Base-by-base conservation (phyloP, 1,140 invertebrate species). In the Neodiprion fabricii region DNA sequence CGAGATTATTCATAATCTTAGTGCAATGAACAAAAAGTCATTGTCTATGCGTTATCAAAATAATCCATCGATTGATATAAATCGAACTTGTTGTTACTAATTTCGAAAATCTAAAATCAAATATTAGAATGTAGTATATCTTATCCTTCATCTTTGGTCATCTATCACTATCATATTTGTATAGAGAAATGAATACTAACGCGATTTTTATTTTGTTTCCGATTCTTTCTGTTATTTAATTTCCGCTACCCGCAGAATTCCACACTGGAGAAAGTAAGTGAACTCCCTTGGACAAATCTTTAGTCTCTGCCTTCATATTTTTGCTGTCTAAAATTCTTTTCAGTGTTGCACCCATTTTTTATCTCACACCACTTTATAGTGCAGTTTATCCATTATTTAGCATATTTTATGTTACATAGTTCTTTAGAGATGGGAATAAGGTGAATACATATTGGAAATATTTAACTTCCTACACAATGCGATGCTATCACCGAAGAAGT, bases 231-330 rank as follows among this genome's bases (percentile, higher is more conserved):
- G 85, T 87, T 87, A 87, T 88, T 87, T 88, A 87, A 86, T 88
- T 88, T 88, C 85, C 86, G 87, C 87, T 85, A 86, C 87, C 88
- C 82, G 87, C 88, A 89, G 88, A 87, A 89, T 88, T 86, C 87
- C 88, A 86, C 85, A 86, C 79, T 89, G 88, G 88, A 89, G 84
- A 88, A 89, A 89, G 88, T 89, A 89, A 89, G 88, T 89, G 85
- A 87, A 86, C 75, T 83, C 79, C 82, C 79, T 82, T 84, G 76
- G 53, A 61, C 4, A 83, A 81, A 82, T 80, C 66, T 84, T 61
- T 83, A 85, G 83, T 83, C 53, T 61, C 53, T 61, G 53, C 53
- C 53, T 61, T 61, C 11, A 61, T 61, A 14, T 14, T 61, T 21
- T 21, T 53, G 10, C 21, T 61, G 53, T 61, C 21, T 53, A 48